phyloP scores from a whole-genome alignment of 2,888 invertebrate species.

The Stictocephala bisonia region DNA sequence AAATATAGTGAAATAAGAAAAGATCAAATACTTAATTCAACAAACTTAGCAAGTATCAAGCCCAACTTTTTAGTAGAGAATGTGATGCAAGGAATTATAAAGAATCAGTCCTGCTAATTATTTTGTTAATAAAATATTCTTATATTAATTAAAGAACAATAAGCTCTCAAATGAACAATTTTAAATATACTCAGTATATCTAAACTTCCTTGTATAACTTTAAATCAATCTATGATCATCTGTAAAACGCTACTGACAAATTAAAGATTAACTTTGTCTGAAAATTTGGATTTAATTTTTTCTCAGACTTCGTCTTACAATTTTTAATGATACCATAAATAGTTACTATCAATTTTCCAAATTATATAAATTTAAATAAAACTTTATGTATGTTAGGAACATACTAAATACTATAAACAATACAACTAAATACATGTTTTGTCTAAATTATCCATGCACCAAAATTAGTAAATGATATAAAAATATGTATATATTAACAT shows the following conservation, averaged over 20 bases:
- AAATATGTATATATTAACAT: slow-evolving; percentile 24
- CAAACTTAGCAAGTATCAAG: not conserved
- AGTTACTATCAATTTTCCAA: too few relatives aligned
- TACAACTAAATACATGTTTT: too few relatives aligned
- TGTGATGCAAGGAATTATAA: slow-evolving; percentile 30
- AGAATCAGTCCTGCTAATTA: too few relatives aligned
- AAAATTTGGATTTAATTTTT: not conserved
- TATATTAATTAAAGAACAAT: not conserved
- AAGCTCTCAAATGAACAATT: not conserved
- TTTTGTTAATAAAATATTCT: too few relatives aligned
- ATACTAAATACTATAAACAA: too few relatives aligned
- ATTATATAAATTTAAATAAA: too few relatives aligned
- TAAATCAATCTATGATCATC: too few relatives aligned
- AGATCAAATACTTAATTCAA: slow-evolving; percentile 15
- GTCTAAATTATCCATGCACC: slow-evolving; percentile 23
- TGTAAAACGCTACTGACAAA: too few relatives aligned
- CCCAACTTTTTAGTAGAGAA: slow-evolving; percentile 2
- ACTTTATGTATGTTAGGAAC: too few relatives aligned
- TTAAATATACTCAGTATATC: too few relatives aligned
- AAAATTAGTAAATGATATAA: slow-evolving; percentile 21
- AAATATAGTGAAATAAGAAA: not conserved
- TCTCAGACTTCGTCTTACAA: not conserved
- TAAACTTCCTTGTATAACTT: too few relatives aligned
- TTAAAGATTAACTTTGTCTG: too few relatives aligned
- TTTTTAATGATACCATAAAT: not conserved